Evolutionary conservation across 2,888 invertebrate species (phyloP).

Genomic region (Crepidodera aurea): DNA sequence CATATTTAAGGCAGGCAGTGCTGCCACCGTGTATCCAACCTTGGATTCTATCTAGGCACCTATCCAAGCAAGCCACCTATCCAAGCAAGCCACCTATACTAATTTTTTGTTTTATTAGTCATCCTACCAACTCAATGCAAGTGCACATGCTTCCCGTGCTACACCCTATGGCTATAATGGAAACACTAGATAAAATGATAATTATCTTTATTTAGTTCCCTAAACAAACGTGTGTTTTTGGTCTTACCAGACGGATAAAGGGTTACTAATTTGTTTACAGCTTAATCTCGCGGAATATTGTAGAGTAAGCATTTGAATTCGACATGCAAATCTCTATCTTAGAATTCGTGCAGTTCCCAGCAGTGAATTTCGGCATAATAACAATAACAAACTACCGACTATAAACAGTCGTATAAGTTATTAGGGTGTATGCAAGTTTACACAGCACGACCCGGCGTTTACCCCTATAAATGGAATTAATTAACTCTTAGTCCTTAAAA

Average conservation of each 20-base stretch:
- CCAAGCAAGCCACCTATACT: too few relatives aligned
- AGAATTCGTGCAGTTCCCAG: constrained; percentile 21
- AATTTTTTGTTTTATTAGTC: too few relatives aligned
- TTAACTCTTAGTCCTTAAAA: constrained; percentile 10
- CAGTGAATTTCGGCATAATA: constrained; percentile 32
- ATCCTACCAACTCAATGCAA: too few relatives aligned
- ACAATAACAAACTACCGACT: constrained; percentile 38
- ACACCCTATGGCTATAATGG: too few relatives aligned
- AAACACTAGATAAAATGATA: too few relatives aligned
- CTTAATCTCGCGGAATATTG: constrained; percentile 33
- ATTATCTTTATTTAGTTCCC: too few relatives aligned
- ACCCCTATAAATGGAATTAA: constrained; percentile 29
- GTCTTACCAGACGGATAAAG: constrained; percentile 12
- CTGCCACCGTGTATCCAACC: too few relatives aligned
- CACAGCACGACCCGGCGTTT: constrained; percentile 19
- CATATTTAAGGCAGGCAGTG: too few relatives aligned
- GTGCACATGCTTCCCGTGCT: too few relatives aligned
- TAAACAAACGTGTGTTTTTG: not conserved
- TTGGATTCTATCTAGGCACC: too few relatives aligned
- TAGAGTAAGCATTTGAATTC: constrained; percentile 38
- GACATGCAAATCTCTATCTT: constrained; percentile 40
- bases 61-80: too few relatives aligned
- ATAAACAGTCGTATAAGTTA: constrained; percentile 35
- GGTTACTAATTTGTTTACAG: constrained; percentile 37
- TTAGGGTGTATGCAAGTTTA: constrained; percentile 34